Conservation (phyloP, 2,113 vertebrate species). For the Trachemys scripta region DNA sequence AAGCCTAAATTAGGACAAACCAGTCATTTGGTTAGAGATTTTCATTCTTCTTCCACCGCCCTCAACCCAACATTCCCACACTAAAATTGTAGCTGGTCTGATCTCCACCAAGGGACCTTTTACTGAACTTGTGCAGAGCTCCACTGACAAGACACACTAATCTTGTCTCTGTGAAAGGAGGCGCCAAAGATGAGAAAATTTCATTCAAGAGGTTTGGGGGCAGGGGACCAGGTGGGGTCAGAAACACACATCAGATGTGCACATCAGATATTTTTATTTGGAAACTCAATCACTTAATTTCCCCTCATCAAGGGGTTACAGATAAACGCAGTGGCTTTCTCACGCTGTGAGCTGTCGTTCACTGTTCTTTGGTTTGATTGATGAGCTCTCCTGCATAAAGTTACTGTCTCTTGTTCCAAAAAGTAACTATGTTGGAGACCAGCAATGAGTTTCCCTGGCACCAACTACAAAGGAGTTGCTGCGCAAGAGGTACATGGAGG, state of each 20-base stretch:
- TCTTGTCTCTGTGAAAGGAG: conserved; percentile 72
- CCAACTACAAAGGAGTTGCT: conserved; percentile 61
- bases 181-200: conserved; percentile 51
- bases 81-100: not conserved
- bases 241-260: conserved; percentile 44
- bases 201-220: conserved; percentile 15
- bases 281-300: conserved; percentile 85
- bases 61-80: not conserved
- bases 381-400: conserved; percentile 11
- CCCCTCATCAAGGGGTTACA: conserved; percentile 51
- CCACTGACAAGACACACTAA: fast-evolving
- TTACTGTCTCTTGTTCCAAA: conserved; percentile 34
- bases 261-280: not conserved
- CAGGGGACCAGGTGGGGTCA: conserved; percentile 56
- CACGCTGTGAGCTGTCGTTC: conserved; percentile 65
- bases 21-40: not conserved
- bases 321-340: conserved; percentile 75
- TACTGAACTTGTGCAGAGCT: conserved; percentile 72
- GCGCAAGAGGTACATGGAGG: not conserved
- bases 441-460: conserved; percentile 65
- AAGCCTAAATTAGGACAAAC: not conserved
- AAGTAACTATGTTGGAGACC: conserved; percentile 32
- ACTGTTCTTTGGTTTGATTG: conserved; percentile 42
- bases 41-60: not conserved
- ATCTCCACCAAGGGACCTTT: conserved; percentile 66